Evolutionary conservation across 2,797 vertebrate species (phyloP).

Genomic region (Hippocampus kuda): DNA sequence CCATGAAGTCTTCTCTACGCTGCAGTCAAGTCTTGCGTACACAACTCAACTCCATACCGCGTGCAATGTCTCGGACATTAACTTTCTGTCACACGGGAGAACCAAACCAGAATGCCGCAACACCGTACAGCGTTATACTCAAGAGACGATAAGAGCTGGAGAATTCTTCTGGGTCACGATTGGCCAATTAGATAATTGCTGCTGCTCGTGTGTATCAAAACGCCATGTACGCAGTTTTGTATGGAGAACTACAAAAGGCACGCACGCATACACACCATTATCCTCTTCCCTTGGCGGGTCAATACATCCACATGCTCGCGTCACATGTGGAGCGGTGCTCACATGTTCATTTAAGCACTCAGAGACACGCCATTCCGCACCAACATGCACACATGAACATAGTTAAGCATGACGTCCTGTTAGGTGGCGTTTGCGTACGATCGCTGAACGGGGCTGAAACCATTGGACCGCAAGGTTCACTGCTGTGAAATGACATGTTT

Average conservation of each 20-base stretch:
- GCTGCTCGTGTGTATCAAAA: conserved; percentile 21
- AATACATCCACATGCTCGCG: conserved; percentile 19
- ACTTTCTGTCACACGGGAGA: conserved; percentile 24
- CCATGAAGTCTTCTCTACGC: conserved; percentile 33
- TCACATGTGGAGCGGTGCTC: conserved; percentile 26
- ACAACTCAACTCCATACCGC: background rate
- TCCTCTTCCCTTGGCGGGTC: conserved; percentile 19
- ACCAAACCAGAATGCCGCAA: conserved; percentile 34
- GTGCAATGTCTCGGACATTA: conserved; percentile 22
- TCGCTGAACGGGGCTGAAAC: conserved; percentile 10
- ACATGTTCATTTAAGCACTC: conserved; percentile 24
- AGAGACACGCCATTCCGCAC: conserved; percentile 20
- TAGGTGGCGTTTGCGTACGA: conserved; percentile 2
- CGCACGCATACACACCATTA: conserved; percentile 6
- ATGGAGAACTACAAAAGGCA: conserved; percentile 3
- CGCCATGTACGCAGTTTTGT: conserved; percentile 15
- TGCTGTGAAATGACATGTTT: conserved; percentile 21
- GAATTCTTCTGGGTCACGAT: conserved; percentile 41
- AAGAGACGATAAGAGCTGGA: conserved; percentile 17
- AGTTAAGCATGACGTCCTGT: conserved; percentile 15
- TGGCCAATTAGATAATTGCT: conserved; percentile 50
- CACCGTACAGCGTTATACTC: conserved; percentile 18
- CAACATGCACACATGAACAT: conserved; percentile 22
- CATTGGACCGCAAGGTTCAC: conserved; percentile 18
- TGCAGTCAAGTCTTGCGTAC: conserved; percentile 4